Evolutionary conservation across 2,888 invertebrate species (phyloP).

Genomic region (Lasioglossum pauxillum): DNA sequence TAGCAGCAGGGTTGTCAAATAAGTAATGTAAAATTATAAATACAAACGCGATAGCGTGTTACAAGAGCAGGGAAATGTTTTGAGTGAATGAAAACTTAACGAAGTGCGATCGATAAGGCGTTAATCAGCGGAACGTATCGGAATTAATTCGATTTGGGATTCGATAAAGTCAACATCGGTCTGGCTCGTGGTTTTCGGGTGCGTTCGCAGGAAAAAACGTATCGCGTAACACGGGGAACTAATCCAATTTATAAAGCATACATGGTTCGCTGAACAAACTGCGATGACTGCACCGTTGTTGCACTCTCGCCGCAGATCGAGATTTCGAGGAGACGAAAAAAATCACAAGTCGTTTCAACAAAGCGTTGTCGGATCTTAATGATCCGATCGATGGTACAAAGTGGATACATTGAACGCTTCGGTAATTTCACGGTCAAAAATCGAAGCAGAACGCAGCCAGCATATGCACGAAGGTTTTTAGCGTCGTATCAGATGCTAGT

Average conservation of each 20-base stretch:
- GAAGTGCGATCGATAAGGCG: not conserved
- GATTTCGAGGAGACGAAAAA: not conserved
- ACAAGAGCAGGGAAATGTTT: not conserved
- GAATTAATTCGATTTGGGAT: not conserved
- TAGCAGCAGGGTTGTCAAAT: not conserved
- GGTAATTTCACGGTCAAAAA: conserved; percentile 17
- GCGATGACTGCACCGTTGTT: not conserved
- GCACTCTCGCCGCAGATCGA: not conserved
- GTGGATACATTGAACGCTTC: conserved; percentile 22
- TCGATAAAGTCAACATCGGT: not conserved
- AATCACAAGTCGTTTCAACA: not conserved
- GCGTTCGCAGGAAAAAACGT: not conserved
- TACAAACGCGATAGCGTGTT: not conserved
- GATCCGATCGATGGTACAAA: conserved; percentile 15
- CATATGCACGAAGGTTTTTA: conserved; percentile 1
- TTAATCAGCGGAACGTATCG: not conserved
- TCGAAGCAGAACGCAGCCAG: not conserved
- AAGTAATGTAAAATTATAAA: not conserved
- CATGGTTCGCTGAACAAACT: not conserved
- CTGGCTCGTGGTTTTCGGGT: not conserved
- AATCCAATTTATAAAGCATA: not conserved
- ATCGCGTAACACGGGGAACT: not conserved
- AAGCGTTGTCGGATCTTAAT: not conserved
- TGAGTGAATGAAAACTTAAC: not conserved
- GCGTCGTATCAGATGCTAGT: conserved; percentile 4